Evolutionary conservation across 2,113 vertebrate genomes (phyloP), one percentile per base, ranked within the genome.

Genomic region (Pongo pygmaeus): DNA sequence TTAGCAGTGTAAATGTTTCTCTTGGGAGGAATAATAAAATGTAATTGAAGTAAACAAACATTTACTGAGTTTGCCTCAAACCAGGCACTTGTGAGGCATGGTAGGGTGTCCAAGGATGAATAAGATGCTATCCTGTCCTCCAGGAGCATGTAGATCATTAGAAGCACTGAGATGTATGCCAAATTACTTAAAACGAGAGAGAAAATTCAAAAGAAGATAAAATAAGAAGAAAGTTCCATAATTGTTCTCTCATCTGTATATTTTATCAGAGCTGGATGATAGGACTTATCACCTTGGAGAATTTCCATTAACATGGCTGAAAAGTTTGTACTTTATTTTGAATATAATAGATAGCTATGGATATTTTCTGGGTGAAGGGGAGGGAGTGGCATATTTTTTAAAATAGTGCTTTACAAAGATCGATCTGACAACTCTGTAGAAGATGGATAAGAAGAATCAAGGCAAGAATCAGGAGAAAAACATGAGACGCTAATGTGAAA

Each of bases 1-100:
- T 96, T 96, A 97, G 91, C 96, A 96, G 30, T 93, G 78, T 55
- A 94, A 97, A 97, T 95, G 93, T 40, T 92, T 94, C 96, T 95
- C 96, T 70, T 75, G 96, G 94, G 96, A 95, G 52, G 81, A 96
- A 95, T 85, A 96, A 97, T 94, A 97, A 96, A 96, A 93, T 80
- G 84, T 94, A 92, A 95, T 96, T 89, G 91, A 87, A 97, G 93
- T 84, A 96, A 96, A 96, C 93, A 96, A 96, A 95, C 93, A 97
- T 97, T 92, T 88, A 95, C 94, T 92, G 77, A 97, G 94, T 70
- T 92, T 94, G 90, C 89, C 95, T 95, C 74, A 92, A 96, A 93
- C 30, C 84, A 94, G 75, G 69, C 61, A 70, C 72, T 89, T 43
- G 52, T 40, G 75, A 86, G 48, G n/a, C 79, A 23, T 50, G 16